Evolutionary conservation across 64 coral and sea anemone genomes (phyloP).

Genomic region (Trachythela sp.): DNA sequence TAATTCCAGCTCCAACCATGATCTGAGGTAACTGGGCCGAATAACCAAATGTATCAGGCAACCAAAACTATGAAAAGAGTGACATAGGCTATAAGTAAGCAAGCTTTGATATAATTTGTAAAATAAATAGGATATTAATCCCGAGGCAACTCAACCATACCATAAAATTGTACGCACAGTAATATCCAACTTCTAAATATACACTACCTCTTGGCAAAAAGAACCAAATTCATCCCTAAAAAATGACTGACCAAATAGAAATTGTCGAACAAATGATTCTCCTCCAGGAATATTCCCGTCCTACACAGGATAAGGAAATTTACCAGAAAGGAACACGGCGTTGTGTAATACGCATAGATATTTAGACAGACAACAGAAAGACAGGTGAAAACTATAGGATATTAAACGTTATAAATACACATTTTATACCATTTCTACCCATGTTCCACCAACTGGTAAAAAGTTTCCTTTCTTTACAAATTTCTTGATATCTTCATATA

Average conservation of each 20-base stretch:
- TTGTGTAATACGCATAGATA: too few relatives aligned
- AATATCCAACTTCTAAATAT: too few relatives aligned
- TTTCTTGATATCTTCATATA: constrained; percentile 70
- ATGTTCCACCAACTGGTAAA: constrained; percentile 92
- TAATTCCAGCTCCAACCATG: constrained; percentile 80
- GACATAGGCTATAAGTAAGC: too few relatives aligned
- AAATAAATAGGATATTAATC: too few relatives aligned
- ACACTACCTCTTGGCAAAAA: constrained; percentile 76
- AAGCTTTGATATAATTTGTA: too few relatives aligned
- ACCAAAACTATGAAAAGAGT: constrained; percentile 80
- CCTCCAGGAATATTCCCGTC: constrained; percentile 97
- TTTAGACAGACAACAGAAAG: too few relatives aligned
- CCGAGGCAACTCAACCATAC: too few relatives aligned
- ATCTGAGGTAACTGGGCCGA: constrained; percentile 92
- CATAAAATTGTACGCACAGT: too few relatives aligned
- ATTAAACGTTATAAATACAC: too few relatives aligned
- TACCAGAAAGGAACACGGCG: not conserved
- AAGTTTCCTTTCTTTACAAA: constrained; percentile 70
- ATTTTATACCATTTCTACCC: constrained; percentile 96
- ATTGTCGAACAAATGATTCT: constrained; percentile 90
- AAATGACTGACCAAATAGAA: constrained; percentile 89
- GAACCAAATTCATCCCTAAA: constrained; percentile 73
- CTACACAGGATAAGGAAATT: constrained; percentile 31
- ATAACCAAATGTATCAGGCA: constrained; percentile 99
- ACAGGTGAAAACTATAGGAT: too few relatives aligned